Percentiles rank a stretch among this genome's conserved stretches.
Evolutionary conservation across 1,140 invertebrate genomes (phyloP).

Genomic region (Wiebesia pumilae): DNA sequence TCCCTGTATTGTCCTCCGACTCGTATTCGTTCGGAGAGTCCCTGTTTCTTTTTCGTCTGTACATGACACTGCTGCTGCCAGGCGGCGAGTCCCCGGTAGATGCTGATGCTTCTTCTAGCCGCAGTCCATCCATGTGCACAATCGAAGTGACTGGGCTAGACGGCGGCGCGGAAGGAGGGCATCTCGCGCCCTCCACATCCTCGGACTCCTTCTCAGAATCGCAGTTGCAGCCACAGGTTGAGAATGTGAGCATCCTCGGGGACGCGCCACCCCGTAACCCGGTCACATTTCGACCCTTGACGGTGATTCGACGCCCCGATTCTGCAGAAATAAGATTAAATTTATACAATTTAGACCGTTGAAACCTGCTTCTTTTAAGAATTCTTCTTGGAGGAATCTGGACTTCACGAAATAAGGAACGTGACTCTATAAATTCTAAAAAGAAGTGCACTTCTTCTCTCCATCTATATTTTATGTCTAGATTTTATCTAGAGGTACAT

Average conservation of each 20-base stretch:
- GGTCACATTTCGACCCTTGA: background rate
- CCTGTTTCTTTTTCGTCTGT: background rate
- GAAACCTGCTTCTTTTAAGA: too few species aligned
- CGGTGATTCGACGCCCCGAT: background rate
- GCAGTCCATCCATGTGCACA: constrained; percentile 71
- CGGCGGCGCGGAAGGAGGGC: constrained; percentile 46
- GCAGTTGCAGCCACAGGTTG: background rate
- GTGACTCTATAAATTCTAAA: too few species aligned
- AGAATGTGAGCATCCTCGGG: constrained; percentile 5
- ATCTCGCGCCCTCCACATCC: constrained; percentile 71
- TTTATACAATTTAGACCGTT: background rate
- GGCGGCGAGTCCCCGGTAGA: background rate
- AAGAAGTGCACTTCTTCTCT: too few species aligned
- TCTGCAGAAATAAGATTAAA: background rate
- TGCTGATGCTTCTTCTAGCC: constrained; percentile 61
- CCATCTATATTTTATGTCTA: too few species aligned
- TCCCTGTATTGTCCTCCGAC: background rate
- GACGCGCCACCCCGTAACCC: background rate
- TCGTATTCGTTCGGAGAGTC: background rate
- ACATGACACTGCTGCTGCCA: constrained; percentile 13
- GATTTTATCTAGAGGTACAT: too few species aligned
- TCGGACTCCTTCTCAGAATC: constrained; percentile 66
- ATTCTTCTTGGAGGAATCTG: too few species aligned
- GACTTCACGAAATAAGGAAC: too few species aligned
- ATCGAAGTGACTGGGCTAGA: constrained; percentile 35